Evolutionary conservation across 2,888 invertebrate genomes (phyloP).

Genomic region (Agapostemon virescens): DNA sequence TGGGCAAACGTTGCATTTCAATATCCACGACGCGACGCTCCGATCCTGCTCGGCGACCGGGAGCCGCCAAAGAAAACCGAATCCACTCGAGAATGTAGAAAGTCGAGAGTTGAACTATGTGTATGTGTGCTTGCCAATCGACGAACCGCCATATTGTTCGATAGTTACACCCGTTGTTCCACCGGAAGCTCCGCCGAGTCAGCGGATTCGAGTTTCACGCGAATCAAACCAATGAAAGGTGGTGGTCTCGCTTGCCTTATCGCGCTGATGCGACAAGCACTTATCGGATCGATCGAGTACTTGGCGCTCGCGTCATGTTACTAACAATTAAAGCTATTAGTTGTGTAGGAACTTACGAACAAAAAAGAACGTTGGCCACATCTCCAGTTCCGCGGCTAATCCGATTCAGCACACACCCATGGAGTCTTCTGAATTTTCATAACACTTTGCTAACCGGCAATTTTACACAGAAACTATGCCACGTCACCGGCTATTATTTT

Average conservation of each 20-base stretch:
- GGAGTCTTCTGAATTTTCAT: no score
- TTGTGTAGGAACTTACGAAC: no score
- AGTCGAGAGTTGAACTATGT: background rate
- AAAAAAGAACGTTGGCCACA: no score
- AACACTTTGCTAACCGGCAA: no score
- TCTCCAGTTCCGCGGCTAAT: no score
- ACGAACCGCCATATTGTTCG: background rate
- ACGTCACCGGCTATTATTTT: no score
- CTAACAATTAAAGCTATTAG: no score
- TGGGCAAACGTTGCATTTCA: conserved; percentile 28
- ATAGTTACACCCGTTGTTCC: background rate
- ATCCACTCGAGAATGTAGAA: background rate
- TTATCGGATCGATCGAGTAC: background rate
- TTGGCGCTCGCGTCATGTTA: no score
- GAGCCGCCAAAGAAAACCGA: conserved; percentile 6
- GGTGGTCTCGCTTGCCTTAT: background rate
- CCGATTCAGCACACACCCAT: no score
- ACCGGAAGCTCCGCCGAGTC: background rate
- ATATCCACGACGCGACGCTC: conserved; percentile 8
- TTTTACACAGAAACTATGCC: no score
- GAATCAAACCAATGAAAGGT: background rate
- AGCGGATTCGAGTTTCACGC: background rate
- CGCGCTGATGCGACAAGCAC: background rate
- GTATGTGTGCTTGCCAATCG: background rate
- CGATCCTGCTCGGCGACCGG: background rate